A percentile compares a stretch with the other conserved stretches of the same genome.
Conservation (phyloP, 2,113 vertebrate species). For the Kryptolebias marmoratus region DNA sequence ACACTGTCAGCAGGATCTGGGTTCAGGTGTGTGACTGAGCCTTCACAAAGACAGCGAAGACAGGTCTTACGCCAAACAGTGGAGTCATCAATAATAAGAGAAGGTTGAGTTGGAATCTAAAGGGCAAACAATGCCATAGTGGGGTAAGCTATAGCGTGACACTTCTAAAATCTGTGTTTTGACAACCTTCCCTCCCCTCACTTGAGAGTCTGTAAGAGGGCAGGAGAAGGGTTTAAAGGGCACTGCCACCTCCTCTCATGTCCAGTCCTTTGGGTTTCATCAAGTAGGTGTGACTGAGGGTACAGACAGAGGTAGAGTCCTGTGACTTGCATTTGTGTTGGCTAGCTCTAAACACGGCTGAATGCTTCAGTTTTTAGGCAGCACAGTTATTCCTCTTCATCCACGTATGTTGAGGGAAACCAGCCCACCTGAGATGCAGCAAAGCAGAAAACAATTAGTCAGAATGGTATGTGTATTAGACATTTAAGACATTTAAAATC, state of each 20-base stretch:
- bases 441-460: background rate
- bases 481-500: no score
- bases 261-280: slow-evolving; percentile 37
- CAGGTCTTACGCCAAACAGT: slow-evolving; percentile 46
- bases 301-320: slow-evolving; percentile 30
- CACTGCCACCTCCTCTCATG: slow-evolving; percentile 21
- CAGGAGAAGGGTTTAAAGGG: slow-evolving; percentile 37
- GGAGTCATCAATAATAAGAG: slow-evolving; percentile 76
- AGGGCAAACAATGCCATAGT: slow-evolving; percentile 41
- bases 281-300: slow-evolving; percentile 38
- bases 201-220: slow-evolving; percentile 55
- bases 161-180: slow-evolving; percentile 53
- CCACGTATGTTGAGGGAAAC: slow-evolving; percentile 96
- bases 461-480: background rate
- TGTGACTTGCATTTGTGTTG: slow-evolving; percentile 6
- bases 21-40: slow-evolving; percentile 49
- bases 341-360: slow-evolving; percentile 16
- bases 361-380: background rate
- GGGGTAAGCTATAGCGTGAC: slow-evolving; percentile 40
- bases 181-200: slow-evolving; percentile 35
- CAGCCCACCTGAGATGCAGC: slow-evolving; percentile 86
- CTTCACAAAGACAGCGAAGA: slow-evolving; percentile 48
- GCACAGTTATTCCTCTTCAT: slow-evolving; percentile 88
- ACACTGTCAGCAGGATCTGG: slow-evolving; percentile 47
- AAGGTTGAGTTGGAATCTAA: slow-evolving; percentile 56